These are phyloP conservation scores for Lutraria lutraria DNA, from an alignment of 2,888 invertebrate species.

Conservation along the genomic window DNA sequence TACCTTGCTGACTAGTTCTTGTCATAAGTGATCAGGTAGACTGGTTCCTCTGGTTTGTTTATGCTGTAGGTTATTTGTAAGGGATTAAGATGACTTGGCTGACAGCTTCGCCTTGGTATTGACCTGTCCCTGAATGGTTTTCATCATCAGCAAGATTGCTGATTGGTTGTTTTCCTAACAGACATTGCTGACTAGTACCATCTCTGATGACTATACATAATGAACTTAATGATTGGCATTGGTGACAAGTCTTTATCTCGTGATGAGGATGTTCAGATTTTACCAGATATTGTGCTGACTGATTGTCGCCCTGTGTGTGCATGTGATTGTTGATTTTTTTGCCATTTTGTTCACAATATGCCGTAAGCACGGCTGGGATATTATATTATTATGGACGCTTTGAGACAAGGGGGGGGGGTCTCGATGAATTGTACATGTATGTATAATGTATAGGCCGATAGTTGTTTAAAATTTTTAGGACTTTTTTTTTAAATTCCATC, in stretches of 20 bases:
- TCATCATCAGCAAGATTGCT: too few species aligned
- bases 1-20: not conserved
- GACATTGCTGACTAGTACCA: not conserved
- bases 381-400: not conserved
- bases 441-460: not conserved
- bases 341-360: not conserved
- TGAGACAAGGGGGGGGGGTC: not conserved
- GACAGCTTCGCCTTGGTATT: too few species aligned
- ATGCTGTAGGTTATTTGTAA: not conserved
- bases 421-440: not conserved
- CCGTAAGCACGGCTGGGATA: constrained; percentile 10
- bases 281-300: not conserved
- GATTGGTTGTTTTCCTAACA: too few species aligned
- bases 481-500: not conserved
- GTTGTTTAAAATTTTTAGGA: not conserved
- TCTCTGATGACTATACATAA: not conserved
- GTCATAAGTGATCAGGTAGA: not conserved
- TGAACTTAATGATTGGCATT: too few species aligned
- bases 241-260: too few species aligned
- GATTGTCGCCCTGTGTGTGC: not conserved
- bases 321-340: not conserved
- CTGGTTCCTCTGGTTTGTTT: not conserved
- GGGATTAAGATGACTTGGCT: too few species aligned
- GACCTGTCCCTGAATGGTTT: too few species aligned
- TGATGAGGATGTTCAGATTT: not conserved